A percentile compares a stretch with the other conserved stretches of the same genome.
These are phyloP conservation scores for Cyanocitta stelleri DNA, from an alignment of 2,113 vertebrate genomes.

Conservation along the genomic window DNA sequence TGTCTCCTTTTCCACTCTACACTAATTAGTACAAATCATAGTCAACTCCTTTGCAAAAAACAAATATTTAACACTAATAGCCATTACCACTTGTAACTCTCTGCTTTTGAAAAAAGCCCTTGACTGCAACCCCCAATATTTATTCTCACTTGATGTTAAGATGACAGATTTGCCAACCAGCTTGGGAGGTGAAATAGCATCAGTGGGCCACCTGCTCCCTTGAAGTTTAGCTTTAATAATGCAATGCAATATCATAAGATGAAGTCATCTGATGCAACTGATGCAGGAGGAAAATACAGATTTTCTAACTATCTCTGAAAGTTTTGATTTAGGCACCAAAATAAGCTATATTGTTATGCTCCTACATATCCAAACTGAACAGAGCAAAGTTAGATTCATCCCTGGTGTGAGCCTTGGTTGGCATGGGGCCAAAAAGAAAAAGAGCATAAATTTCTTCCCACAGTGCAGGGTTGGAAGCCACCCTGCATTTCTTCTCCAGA, in stretches of 20 bases:
- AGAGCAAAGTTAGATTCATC: not conserved
- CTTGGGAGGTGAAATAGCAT: conserved; percentile 21
- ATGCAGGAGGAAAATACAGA: not conserved
- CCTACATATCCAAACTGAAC: not conserved
- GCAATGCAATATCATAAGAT: not conserved
- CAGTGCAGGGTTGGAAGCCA: not conserved
- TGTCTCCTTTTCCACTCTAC: not conserved
- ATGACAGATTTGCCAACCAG: conserved; percentile 25
- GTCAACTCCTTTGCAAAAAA: not conserved
- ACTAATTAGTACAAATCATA: not conserved
- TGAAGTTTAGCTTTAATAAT: conserved; percentile 21
- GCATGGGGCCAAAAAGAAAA: not conserved
- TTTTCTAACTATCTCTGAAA: not conserved
- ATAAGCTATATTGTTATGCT: not conserved
- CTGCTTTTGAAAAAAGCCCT: not conserved
- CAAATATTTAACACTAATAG: not conserved
- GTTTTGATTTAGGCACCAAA: not conserved
- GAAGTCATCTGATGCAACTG: not conserved
- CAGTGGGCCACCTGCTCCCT: not conserved
- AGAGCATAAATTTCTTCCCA: not conserved
- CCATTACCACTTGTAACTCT: not conserved
- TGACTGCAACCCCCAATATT: not conserved
- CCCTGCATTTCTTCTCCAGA: not conserved
- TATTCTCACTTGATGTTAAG: not conserved
- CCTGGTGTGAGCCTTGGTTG: not conserved